phyloP scores from a whole-genome alignment of 1,140 invertebrate species.

The roundworm (Caenorhabditis elegans) region WBcel235 BX284606.5:3394501-3395000 shows the following conservation, averaged over 20 bases:
- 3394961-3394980: conserved; percentile 33
- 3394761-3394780: conserved; percentile 27
- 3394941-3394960: conserved; percentile 15
- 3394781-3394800: conserved; percentile 24
- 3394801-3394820: background rate
- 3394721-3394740: conserved; percentile 41
- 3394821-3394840: background rate
- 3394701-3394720: conserved; percentile 27
- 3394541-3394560: background rate
- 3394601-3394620: background rate
- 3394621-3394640: conserved; percentile 4
- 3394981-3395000: background rate
- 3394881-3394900: conserved; percentile 43
- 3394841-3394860: background rate
- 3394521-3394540: background rate
- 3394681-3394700: no score
- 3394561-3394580: conserved; percentile 16
- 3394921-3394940: conserved; percentile 42
- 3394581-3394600: conserved; percentile 14
- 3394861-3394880: background rate
- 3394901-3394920: conserved; percentile 35
- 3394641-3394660: conserved; percentile 39
- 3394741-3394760: conserved; percentile 32
- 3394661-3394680: conserved; percentile 5
- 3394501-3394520: background rate